phyloP scores from a whole-genome alignment of 2,888 invertebrate species.

The Steromphala cineraria region DNA sequence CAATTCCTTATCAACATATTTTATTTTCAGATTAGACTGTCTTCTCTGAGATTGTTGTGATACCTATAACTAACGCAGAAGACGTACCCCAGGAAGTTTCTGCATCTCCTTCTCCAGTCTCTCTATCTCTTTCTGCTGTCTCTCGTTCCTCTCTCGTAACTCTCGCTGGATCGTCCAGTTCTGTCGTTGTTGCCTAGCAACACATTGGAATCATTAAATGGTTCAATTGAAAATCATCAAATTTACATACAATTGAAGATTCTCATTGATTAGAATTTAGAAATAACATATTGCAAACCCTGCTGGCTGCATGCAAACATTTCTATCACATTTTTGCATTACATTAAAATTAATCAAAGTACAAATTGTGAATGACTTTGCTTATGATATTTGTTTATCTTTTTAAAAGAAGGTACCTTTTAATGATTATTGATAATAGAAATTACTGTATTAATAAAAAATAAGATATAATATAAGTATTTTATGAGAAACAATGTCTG shows the following conservation, averaged over 20 bases:
- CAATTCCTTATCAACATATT: no score
- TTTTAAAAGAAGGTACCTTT: background rate
- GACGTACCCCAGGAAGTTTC: conserved; percentile 54
- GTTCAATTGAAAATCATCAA: no score
- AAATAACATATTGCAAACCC: background rate
- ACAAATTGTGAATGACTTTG: background rate
- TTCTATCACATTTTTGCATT: no score
- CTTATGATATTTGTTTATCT: background rate
- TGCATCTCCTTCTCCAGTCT: conserved; percentile 64
- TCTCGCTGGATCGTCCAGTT: conserved; percentile 6
- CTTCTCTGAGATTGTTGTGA: no score
- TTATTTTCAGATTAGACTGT: no score
- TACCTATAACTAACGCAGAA: background rate
- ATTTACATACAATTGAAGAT: no score
- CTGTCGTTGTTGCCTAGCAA: background rate
- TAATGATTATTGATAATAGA: background rate
- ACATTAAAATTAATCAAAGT: no score
- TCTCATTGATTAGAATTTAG: no score
- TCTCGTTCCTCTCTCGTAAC: conserved; percentile 40
- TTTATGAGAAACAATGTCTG: background rate
- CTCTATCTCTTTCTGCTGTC: conserved; percentile 63
- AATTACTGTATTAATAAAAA: no score
- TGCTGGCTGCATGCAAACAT: no score
- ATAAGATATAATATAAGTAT: background rate
- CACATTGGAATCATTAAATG: no score